A percentile compares a stretch with the other conserved stretches of the same genome.
Evolutionary conservation across 2,797 vertebrate species (phyloP).

Genomic region (Phoeniculus purpureus): DNA sequence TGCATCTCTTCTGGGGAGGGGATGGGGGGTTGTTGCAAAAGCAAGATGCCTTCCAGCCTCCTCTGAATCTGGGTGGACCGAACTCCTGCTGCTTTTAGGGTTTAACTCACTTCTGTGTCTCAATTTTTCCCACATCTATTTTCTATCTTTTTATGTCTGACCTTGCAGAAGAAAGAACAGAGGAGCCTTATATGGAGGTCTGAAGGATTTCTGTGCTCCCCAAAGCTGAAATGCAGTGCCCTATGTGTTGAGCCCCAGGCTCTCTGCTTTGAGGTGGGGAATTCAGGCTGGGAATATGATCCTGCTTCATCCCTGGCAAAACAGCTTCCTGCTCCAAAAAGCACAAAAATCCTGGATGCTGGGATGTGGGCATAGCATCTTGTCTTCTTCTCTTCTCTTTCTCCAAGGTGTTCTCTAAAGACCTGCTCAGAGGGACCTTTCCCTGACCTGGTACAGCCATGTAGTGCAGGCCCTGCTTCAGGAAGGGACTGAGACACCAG

Average conservation of each 20-base stretch:
- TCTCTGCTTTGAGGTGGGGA: not conserved
- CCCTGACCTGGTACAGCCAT: not conserved
- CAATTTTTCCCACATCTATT: not conserved
- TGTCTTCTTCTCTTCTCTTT: not conserved
- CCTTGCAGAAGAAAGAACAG: not conserved
- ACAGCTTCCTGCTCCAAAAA: not conserved
- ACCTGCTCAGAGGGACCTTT: not conserved
- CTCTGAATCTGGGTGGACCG: not conserved
- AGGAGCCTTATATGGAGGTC: not conserved
- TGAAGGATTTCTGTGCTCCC: not conserved
- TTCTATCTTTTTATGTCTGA: not conserved
- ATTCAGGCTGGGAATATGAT: not conserved
- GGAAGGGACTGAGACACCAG: not conserved
- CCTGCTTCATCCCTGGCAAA: not conserved
- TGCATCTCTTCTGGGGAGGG: not conserved
- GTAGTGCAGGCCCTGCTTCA: not conserved
- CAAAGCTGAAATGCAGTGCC: not conserved
- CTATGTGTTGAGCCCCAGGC: not conserved
- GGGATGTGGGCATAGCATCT: not conserved
- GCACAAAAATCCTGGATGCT: not conserved
- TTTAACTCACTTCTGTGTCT: not conserved
- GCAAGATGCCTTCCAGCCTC: not conserved
- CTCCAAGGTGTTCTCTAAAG: not conserved
- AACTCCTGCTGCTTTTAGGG: not conserved
- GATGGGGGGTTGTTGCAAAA: not conserved